Evolutionary conservation across 2,888 invertebrate genomes (phyloP), one percentile per base, ranked within the genome.

Genomic region (Synergus gifuensis): DNA sequence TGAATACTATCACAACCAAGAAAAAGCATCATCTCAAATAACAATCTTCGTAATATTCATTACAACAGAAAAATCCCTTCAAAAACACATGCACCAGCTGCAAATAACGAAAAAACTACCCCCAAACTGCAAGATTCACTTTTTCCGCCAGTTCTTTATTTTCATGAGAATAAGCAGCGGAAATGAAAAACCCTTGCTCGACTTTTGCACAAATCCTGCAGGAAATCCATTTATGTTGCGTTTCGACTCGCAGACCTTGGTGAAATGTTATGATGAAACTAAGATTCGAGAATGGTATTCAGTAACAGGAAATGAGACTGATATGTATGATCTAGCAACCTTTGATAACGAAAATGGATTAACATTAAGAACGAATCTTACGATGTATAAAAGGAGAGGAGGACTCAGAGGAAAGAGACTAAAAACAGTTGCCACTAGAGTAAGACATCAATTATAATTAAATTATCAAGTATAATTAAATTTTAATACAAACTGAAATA

Each of bases 251-350:
- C 84, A 86, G 80, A 84, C 87, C 84, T 54, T 89, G n/a, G 86
- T 90, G 0, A 81, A 82, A 7, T 86, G 87, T 36, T 78, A 82
- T 22, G 73, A 81, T 0, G 76, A 84, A 28, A 12, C 79, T 4
- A 63, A 16, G 0, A 36, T 88, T 3, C 77, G 78, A 11, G 88
- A 88, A 69, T 88, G 88, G 87, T 89, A 87, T 81, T 76, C 85
- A 0, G 40, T 85, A 3, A 40, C 66, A 3, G 77, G 79, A 0
- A 84, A 83, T 42, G 9, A 76, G 1, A 85, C 84, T 4, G 63
- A 79, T 63, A 81, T 78, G 0, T 14, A 22, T 4, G 67, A 84
- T 18, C 78, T 86, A 11, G 87, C 84, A 2, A 79, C 22, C 7
- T 87, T 85, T 87, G 79, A 81, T 28, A 8, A 60, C 0, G 40